Evolutionary conservation across 2,797 vertebrate species (phyloP).

Genomic region (Rhinichthys osculus): DNA sequence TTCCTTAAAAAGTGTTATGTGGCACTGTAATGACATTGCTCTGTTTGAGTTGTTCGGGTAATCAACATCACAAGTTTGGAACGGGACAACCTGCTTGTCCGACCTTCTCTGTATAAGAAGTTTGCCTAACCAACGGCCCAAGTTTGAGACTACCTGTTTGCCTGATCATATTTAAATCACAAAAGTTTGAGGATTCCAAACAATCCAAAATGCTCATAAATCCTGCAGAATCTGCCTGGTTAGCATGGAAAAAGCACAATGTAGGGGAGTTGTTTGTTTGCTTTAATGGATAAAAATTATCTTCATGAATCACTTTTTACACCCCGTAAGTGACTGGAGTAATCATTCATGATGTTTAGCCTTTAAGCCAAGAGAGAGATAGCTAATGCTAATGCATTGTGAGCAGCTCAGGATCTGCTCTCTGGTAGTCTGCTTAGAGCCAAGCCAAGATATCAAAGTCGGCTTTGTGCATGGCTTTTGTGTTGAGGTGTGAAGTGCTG

Average conservation of each 20-base stretch:
- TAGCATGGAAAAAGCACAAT: neutral
- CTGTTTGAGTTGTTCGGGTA: neutral
- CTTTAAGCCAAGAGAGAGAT: constrained; percentile 38
- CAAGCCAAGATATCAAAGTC: constrained; percentile 9
- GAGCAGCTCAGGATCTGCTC: constrained; percentile 6
- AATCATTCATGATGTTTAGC: constrained; percentile 35
- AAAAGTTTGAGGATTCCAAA: neutral
- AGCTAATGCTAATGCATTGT: constrained; percentile 7
- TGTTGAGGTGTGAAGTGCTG: constrained; percentile 31
- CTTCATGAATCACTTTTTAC: constrained; percentile 11
- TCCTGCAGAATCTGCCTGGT: neutral
- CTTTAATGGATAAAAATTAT: constrained; percentile 4
- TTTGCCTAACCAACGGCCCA: neutral
- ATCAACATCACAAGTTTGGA: neutral
- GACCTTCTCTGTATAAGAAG: neutral
- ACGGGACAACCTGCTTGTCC: neutral
- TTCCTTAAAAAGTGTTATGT: neutral
- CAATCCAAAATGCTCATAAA: neutral
- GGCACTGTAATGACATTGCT: neutral
- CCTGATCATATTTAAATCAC: neutral
- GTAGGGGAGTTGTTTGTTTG: constrained; percentile 3
- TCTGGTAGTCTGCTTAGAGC: constrained; percentile 23
- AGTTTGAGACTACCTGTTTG: neutral
- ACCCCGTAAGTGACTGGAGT: constrained; percentile 3
- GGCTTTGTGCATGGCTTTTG: neutral